phyloP scores from a whole-genome alignment of 2,113 vertebrate species.

The Cheilinus undulatus region DNA sequence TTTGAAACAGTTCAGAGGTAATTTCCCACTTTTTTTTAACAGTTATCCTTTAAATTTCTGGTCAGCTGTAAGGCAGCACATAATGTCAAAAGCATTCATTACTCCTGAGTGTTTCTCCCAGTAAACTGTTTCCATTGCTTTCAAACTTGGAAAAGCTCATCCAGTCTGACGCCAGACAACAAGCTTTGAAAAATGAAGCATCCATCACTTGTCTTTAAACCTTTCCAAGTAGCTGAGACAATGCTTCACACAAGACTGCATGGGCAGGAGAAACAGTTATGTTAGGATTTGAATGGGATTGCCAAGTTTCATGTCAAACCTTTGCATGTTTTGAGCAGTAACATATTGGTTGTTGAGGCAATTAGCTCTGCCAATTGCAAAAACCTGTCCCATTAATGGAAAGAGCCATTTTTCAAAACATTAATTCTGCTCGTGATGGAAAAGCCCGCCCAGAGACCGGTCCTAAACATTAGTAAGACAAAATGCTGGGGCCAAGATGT shows the following conservation, averaged over 20 bases:
- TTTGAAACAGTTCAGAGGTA: not conserved
- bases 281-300: conserved; percentile 9
- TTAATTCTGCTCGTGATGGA: not conserved
- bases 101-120: conserved; percentile 31
- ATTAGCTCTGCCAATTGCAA: conserved; percentile 29
- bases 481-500: not conserved
- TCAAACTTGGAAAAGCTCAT: conserved; percentile 40
- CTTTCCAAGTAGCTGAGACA: conserved; percentile 50
- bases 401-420: conserved; percentile 6
- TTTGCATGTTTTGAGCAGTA: not conserved
- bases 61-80: conserved; percentile 22
- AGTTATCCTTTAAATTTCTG: conserved; percentile 7
- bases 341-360: not conserved
- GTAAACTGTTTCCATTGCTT: conserved; percentile 35
- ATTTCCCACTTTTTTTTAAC: not conserved
- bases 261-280: conserved; percentile 27
- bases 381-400: conserved; percentile 23
- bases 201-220: conserved; percentile 35
- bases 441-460: conserved; percentile 6
- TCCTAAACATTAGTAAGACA: not conserved
- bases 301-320: conserved; percentile 18
- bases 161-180: conserved; percentile 45
- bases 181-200: conserved; percentile 46
- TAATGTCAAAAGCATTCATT: conserved; percentile 53
- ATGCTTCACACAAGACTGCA: conserved; percentile 22